Conservation (phyloP, 2,888 invertebrate species). For the Aplocera efformata region DNA sequence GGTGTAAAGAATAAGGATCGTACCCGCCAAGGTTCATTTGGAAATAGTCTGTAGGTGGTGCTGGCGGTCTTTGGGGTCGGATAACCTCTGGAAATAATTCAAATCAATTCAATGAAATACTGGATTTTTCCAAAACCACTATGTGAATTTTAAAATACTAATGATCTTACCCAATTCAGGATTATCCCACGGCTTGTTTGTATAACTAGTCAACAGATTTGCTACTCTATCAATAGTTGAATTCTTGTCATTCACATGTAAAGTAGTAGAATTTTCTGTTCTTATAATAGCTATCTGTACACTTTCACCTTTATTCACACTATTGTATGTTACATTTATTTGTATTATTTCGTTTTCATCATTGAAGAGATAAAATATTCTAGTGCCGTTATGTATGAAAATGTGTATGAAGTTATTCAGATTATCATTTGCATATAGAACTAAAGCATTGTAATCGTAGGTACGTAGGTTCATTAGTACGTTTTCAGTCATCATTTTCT, state of each 20-base stretch:
- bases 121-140: too few species aligned
- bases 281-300: constrained; percentile 93
- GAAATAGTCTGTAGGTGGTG: constrained; percentile 93
- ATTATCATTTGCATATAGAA: constrained; percentile 95
- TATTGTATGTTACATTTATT: constrained; percentile 87
- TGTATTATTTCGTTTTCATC: constrained; percentile 89
- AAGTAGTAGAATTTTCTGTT: constrained; percentile 84
- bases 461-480: constrained; percentile 94
- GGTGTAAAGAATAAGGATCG: constrained; percentile 86
- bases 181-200: constrained; percentile 93
- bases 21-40: constrained; percentile 93
- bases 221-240: constrained; percentile 85
- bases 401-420: constrained; percentile 95
- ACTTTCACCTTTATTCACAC: constrained; percentile 89
- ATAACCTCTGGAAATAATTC: constrained; percentile 84
- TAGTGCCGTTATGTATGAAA: constrained; percentile 88
- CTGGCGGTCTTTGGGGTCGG: constrained; percentile 92
- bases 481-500: constrained; percentile 88
- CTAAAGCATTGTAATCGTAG: constrained; percentile 88
- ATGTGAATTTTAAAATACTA: too few species aligned
- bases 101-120: not conserved
- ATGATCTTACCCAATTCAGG: constrained; percentile 84
- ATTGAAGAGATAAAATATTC: constrained; percentile 92
- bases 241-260: constrained; percentile 91
- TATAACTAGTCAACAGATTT: constrained; percentile 86